Conservation (phyloP, 1,140 invertebrate species). For the Paracyclopina nana region DNA sequence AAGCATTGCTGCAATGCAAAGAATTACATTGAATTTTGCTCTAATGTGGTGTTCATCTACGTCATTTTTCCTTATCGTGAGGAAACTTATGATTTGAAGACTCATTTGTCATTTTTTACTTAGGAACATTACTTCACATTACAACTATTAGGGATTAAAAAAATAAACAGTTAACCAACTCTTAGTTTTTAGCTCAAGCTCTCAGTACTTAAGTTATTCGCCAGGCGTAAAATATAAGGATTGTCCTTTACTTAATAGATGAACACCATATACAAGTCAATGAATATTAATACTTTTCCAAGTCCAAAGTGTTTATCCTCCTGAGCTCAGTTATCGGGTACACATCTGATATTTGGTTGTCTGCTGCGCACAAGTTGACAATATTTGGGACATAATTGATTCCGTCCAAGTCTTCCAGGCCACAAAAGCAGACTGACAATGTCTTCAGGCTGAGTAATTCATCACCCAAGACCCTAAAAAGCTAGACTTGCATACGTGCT, state of each 20-base stretch:
- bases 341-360: constrained; percentile 5
- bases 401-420: constrained; percentile 1
- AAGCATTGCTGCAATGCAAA: not conserved
- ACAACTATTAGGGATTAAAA: not conserved
- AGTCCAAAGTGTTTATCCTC: constrained; percentile 5
- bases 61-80: too few relatives aligned
- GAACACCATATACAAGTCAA: too few relatives aligned
- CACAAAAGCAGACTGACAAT: constrained; percentile 1
- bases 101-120: too few relatives aligned
- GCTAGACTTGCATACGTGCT: not conserved
- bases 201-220: not conserved
- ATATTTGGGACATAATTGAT: not conserved
- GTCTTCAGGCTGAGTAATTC: constrained; percentile 2
- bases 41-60: too few relatives aligned
- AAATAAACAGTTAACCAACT: not conserved
- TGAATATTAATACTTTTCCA: constrained; percentile 2
- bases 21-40: not conserved
- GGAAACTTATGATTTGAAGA: too few relatives aligned
- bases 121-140: not conserved
- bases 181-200: not conserved
- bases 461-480: constrained; percentile 5
- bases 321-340: not conserved
- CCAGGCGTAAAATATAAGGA: not conserved
- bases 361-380: not conserved
- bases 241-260: too few relatives aligned